Percentiles rank a stretch among this genome's conserved stretches.
Evolutionary conservation across 1,140 invertebrate species (phyloP).

Genomic region (Drosophila biarmipes): DNA sequence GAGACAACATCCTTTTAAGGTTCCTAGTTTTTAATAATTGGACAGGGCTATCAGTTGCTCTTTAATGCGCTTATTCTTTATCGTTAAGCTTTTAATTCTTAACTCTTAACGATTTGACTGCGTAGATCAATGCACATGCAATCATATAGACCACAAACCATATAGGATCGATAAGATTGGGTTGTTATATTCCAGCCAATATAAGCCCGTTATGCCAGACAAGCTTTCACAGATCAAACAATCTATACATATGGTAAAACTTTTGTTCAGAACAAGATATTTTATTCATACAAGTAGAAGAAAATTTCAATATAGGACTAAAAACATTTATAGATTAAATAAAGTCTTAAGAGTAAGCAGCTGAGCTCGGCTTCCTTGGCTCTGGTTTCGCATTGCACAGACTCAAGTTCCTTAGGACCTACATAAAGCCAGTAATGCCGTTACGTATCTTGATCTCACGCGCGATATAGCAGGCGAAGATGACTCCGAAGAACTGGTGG

Average conservation of each 20-base stretch:
- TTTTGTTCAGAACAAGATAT: conserved; percentile 7
- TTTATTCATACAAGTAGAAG: conserved; percentile 6
- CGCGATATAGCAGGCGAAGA: conserved; percentile 84
- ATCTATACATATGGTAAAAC: neutral
- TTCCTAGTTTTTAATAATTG: neutral
- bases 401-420: conserved; percentile 10
- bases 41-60: too few species aligned
- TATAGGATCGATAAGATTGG: conserved; percentile 24
- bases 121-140: conserved; percentile 9
- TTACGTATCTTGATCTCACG: conserved; percentile 82
- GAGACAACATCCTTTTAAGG: too few species aligned
- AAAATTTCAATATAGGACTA: conserved; percentile 5
- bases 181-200: conserved; percentile 5
- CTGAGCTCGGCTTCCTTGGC: neutral
- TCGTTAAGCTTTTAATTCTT: neutral
- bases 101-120: neutral
- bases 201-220: conserved; percentile 1
- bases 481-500: conserved; percentile 83
- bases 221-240: conserved; percentile 1
- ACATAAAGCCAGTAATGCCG: conserved; percentile 76
- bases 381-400: conserved; percentile 3
- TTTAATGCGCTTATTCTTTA: neutral
- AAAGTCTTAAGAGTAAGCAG: conserved; percentile 36
- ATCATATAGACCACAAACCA: conserved; percentile 1
- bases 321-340: conserved; percentile 23